phyloP scores from a whole-genome alignment of 2,113 vertebrate species.

The Catharus fuscescens region DNA sequence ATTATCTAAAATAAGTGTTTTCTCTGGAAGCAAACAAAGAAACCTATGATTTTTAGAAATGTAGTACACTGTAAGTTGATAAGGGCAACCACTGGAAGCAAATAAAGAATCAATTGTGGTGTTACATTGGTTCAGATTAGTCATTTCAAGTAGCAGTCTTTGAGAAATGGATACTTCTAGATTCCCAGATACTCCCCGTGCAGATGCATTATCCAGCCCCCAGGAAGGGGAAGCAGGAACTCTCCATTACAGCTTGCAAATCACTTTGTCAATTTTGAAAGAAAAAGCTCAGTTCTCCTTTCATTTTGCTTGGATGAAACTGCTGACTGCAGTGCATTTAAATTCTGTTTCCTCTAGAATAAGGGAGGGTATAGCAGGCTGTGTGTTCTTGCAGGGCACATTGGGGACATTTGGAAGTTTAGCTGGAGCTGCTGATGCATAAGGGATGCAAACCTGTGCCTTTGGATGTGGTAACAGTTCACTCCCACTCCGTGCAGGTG shows the following conservation, averaged over 20 bases:
- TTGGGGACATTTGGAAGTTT: neutral
- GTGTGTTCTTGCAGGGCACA: neutral
- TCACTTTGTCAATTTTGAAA: neutral
- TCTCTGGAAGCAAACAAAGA: constrained; percentile 25
- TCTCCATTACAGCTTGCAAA: neutral
- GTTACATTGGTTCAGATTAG: neutral
- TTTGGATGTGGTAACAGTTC: neutral
- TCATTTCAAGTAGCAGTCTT: neutral
- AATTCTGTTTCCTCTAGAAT: neutral
- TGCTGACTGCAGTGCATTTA: neutral
- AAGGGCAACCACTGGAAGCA: neutral
- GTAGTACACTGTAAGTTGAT: neutral
- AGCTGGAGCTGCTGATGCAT: neutral
- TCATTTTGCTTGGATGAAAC: neutral
- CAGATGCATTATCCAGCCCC: neutral
- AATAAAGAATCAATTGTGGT: constrained; percentile 1
- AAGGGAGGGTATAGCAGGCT: neutral
- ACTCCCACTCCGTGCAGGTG: neutral
- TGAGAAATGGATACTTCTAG: neutral
- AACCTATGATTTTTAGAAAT: neutral
- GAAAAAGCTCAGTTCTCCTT: neutral
- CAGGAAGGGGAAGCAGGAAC: neutral
- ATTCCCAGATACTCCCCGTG: neutral
- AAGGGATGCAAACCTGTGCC: neutral
- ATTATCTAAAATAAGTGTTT: constrained; percentile 23